Evolutionary conservation across 2,113 vertebrate species (phyloP).

Genomic region (Kryptolebias marmoratus): DNA sequence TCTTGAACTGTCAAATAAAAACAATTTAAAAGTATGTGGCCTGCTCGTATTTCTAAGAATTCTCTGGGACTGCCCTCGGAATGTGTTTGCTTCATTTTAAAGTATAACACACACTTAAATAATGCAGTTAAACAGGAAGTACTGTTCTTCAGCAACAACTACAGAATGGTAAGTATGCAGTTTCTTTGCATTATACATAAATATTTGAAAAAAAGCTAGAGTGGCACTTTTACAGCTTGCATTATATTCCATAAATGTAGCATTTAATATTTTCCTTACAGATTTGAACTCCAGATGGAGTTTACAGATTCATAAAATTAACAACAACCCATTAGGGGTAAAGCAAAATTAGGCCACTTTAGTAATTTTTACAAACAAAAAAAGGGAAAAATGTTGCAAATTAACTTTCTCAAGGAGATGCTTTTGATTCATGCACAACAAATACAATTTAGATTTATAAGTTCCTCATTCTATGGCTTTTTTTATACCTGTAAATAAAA

Average conservation of each 20-base stretch:
- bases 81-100: conserved; percentile 25
- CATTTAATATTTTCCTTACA: too few relatives aligned
- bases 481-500: too few relatives aligned
- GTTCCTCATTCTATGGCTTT: too few relatives aligned
- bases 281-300: background rate
- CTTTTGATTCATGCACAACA: too few relatives aligned
- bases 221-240: too few relatives aligned
- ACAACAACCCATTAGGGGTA: background rate
- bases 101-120: conserved; percentile 30
- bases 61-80: background rate
- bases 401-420: too few relatives aligned
- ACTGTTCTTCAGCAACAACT: background rate
- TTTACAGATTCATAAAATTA: background rate
- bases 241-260: too few relatives aligned
- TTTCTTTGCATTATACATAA: background rate
- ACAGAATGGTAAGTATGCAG: background rate
- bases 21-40: background rate
- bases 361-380: too few relatives aligned
- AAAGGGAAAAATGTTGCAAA: too few relatives aligned
- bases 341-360: too few relatives aligned
- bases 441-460: too few relatives aligned
- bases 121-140: background rate
- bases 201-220: too few relatives aligned
- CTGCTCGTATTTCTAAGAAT: background rate
- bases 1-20: background rate